Base-by-base conservation (phyloP, 2,888 invertebrate species). In the Leptinotarsa peninsularis region DNA sequence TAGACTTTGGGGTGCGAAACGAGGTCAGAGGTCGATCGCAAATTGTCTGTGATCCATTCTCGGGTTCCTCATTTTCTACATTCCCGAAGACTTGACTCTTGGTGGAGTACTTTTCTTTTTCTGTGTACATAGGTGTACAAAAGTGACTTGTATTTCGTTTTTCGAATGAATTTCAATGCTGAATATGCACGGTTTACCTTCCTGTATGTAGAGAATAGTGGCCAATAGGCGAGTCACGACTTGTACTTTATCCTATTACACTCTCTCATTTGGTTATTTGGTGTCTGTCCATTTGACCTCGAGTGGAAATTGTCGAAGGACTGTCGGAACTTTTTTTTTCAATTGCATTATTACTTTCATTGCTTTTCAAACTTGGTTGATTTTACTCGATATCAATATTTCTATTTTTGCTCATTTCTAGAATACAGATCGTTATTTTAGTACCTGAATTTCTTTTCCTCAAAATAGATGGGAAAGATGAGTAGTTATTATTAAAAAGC, bases 181-280 rank as follows among this genome's bases (percentile, higher is more conserved):
- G 87, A 87, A 87, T 86, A 88, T 88, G 89, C 89, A 89, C 89
- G 89, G 88, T 89, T 88, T 87, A 88, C 87, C 88, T 88, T 88
- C 88, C 88, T 89, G 88, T 89, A 87, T 87, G 87, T 88, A 88
- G 87, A 87, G 86, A 87, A 86, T 86, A 84, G 87, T 85, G 86
- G 84, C 86, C 72, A 66, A 71, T 63, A 68, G 75, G 60, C 76
- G 81, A 79, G 85, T 85, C 86, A 84, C 85, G 82, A 83, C 84
- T 85, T 85, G 79, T 81, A 77, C 78, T 78, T 76, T 87, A 86
- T 86, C 86, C 86, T 85, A 86, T 84, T 85, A 78, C 84, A 85
- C 84, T 15, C 3, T 52, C 43, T 75, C 83, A 83, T 83, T 84
- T 82, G 82, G 83, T 82, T 84, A 84, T 83, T 83, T 81, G 82